Percentiles rank a stretch among this genome's conserved stretches.
Evolutionary conservation across 2,888 invertebrate genomes (phyloP).

Genomic region (Tenthredo notha): DNA sequence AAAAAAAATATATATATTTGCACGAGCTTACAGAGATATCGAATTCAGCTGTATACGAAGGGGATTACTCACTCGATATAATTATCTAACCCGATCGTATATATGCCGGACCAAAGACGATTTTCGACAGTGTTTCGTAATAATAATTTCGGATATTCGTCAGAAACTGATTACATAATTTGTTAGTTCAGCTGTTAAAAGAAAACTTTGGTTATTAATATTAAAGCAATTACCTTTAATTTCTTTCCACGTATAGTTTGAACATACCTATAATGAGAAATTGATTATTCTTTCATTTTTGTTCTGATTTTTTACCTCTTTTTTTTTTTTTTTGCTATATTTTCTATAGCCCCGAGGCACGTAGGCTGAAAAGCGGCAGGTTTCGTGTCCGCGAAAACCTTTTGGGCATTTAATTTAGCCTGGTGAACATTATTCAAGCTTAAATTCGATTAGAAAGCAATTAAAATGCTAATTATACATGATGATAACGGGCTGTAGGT

Average conservation of each 20-base stretch:
- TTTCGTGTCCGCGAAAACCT: not conserved
- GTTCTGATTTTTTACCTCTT: not conserved
- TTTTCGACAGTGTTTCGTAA: not conserved
- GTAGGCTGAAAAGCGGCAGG: not conserved
- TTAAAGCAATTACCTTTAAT: not conserved
- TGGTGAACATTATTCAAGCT: conserved; percentile 35
- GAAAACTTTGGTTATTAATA: too few species aligned
- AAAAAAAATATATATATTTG: not conserved
- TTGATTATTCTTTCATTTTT: conserved; percentile 5
- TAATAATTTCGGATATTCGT: not conserved
- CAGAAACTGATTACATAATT: not conserved
- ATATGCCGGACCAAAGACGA: not conserved
- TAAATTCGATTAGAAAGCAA: conserved; percentile 39
- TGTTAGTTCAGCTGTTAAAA: too few species aligned
- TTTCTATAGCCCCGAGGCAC: not conserved
- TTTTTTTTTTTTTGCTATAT: not conserved
- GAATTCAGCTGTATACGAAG: not conserved
- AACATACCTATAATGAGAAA: not conserved
- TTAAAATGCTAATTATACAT: conserved; percentile 44
- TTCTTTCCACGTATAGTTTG: not conserved
- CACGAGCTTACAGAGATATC: not conserved
- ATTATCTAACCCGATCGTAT: not conserved
- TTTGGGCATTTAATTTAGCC: conserved; percentile 28
- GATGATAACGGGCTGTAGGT: conserved; percentile 38
- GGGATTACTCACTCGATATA: not conserved